These are phyloP conservation scores for Macroteleia sp. DNA, from an alignment of 2,888 invertebrate genomes.

Conservation along the genomic window DNA sequence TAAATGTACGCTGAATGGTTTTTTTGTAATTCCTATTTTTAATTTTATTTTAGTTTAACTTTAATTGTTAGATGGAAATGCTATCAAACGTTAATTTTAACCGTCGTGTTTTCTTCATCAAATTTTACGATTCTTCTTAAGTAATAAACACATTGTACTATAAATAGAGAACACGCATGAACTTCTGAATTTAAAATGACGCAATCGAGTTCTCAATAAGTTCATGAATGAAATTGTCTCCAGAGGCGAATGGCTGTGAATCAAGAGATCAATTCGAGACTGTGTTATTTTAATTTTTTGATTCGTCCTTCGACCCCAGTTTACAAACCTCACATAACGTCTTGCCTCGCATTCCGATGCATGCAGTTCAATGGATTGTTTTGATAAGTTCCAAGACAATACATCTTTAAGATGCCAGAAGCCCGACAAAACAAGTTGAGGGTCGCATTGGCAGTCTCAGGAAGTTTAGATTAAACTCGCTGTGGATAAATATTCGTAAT, in stretches of 20 bases:
- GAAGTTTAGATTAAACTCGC: conserved; percentile 84
- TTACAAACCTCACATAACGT: conserved; percentile 5
- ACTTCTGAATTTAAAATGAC: conserved; percentile 55
- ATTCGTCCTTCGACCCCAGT: conserved; percentile 16
- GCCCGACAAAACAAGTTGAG: conserved; percentile 64
- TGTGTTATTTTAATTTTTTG: conserved; percentile 29
- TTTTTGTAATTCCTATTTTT: no score
- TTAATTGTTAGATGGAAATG: no score
- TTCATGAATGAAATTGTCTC: conserved; percentile 58
- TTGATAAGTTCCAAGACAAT: conserved; percentile 83
- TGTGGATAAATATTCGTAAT: conserved; percentile 84
- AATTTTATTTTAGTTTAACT: no score
- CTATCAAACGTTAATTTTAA: no score
- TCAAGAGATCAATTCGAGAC: conserved; percentile 47
- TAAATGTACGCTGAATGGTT: no score
- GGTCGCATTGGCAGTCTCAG: conserved; percentile 77
- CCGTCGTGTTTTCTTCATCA: conserved; percentile 8
- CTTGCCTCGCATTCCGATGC: conserved; percentile 10
- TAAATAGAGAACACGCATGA: conserved; percentile 53
- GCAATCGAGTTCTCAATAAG: conserved; percentile 57
- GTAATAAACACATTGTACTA: conserved; percentile 41
- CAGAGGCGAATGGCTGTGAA: conserved; percentile 20
- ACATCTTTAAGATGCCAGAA: conserved; percentile 81
- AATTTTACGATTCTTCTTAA: conserved; percentile 34
- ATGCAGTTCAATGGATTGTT: conserved; percentile 57